These are phyloP conservation scores for Drosophila nannoptera DNA, from an alignment of 1,140 invertebrate species.

Conservation along the genomic window DNA sequence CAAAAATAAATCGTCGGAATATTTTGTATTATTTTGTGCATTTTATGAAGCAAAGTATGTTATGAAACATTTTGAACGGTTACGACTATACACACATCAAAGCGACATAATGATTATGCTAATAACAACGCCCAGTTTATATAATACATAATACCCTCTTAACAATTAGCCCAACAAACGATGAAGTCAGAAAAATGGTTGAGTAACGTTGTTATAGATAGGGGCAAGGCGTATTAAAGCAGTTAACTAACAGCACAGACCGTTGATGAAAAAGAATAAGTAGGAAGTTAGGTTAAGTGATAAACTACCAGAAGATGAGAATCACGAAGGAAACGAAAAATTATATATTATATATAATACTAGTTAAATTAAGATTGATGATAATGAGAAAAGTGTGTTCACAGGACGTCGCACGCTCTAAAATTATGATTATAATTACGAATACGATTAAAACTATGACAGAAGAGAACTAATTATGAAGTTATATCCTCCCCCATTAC, in stretches of 20 bases:
- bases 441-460: slow-evolving; percentile 55
- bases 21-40: slow-evolving; percentile 73
- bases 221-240: slow-evolving; percentile 29
- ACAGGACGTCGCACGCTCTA: slow-evolving; percentile 27
- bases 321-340: slow-evolving; percentile 32
- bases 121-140: slow-evolving; percentile 43
- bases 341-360: slow-evolving; percentile 72
- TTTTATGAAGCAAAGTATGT: slow-evolving; percentile 60
- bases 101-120: slow-evolving; percentile 27
- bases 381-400: slow-evolving; percentile 29
- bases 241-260: slow-evolving; percentile 12
- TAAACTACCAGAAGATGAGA: slow-evolving; percentile 51
- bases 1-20: slow-evolving; percentile 50
- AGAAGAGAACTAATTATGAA: slow-evolving; percentile 41
- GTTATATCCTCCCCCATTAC: slow-evolving; percentile 53
- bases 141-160: slow-evolving; percentile 2
- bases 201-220: slow-evolving; percentile 14
- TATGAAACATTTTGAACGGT: slow-evolving; percentile 27
- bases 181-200: slow-evolving; percentile 35
- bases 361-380: slow-evolving; percentile 59
- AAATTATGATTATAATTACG: slow-evolving; percentile 63
- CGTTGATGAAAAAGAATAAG: slow-evolving; percentile 5
- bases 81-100: slow-evolving; percentile 32
- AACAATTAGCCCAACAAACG: slow-evolving; percentile 9
- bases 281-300: slow-evolving; percentile 32